Percentiles rank a stretch among this genome's conserved stretches.
Conservation (phyloP, 2,797 vertebrate species). For the Chloroceryle amazona region DNA sequence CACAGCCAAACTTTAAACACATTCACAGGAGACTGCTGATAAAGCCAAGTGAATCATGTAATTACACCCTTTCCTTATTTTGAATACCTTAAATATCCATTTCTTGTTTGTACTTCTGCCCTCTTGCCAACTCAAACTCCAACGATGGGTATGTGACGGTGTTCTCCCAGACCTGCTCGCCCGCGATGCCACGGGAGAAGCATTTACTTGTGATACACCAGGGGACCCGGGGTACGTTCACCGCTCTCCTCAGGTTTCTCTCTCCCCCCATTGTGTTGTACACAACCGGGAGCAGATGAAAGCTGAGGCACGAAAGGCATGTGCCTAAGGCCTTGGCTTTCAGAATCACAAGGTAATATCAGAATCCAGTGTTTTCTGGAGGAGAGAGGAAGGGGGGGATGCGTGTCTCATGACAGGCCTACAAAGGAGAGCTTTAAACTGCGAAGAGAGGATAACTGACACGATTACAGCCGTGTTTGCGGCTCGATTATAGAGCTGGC, state of each 20-base stretch:
- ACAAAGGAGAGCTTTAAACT: neutral
- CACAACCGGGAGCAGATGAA: neutral
- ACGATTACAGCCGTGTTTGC: neutral
- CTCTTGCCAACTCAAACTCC: neutral
- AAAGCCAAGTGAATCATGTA: neutral
- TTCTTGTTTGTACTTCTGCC: neutral
- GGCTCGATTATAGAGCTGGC: neutral
- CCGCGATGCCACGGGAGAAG: neutral
- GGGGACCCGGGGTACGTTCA: neutral
- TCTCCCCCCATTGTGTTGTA: neutral
- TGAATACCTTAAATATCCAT: neutral
- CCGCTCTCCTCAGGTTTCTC: slow-evolving; percentile 43
- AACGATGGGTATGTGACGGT: neutral
- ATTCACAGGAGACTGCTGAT: neutral
- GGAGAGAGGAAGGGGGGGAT: neutral
- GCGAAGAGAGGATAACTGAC: neutral
- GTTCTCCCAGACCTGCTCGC: neutral
- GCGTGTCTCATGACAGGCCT: neutral
- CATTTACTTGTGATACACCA: accelerated
- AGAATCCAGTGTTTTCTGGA: slow-evolving; percentile 17
- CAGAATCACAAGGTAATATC: slow-evolving; percentile 23
- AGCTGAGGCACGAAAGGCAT: slow-evolving; percentile 64
- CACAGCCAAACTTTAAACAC: neutral
- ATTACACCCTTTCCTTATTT: neutral
- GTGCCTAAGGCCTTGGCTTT: slow-evolving; percentile 67